Percentiles rank a stretch among this genome's conserved stretches.
These are phyloP conservation scores for Lithophane ornitopus DNA, from an alignment of 2,888 invertebrate species.

Conservation along the genomic window DNA sequence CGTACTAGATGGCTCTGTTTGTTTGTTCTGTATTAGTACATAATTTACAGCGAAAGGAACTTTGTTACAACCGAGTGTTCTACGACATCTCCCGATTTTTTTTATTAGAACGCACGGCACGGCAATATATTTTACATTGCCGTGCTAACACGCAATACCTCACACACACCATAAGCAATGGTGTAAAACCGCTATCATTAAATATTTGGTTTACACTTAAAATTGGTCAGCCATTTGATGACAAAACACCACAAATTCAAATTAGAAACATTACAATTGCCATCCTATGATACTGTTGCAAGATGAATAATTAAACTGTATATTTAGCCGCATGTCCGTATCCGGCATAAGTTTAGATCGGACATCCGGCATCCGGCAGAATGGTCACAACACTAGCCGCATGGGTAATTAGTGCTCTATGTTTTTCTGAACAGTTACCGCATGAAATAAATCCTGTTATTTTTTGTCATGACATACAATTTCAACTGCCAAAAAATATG, in stretches of 20 bases:
- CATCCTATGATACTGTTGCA: constrained; percentile 31
- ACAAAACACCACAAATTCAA: constrained; percentile 31
- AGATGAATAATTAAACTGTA: constrained; percentile 59
- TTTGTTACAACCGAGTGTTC: too few species aligned
- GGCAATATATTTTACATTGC: too few species aligned
- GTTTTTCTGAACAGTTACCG: constrained; percentile 37
- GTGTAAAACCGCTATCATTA: neutral
- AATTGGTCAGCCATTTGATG: neutral
- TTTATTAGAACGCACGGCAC: too few species aligned
- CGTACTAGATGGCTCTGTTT: too few species aligned
- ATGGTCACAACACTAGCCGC: constrained; percentile 48
- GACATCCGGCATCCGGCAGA: constrained; percentile 59
- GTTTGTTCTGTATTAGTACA: too few species aligned
- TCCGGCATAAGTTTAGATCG: constrained; percentile 62
- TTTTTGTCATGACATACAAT: neutral
- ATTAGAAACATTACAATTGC: constrained; percentile 31
- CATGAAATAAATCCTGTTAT: constrained; percentile 8
- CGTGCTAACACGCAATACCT: neutral
- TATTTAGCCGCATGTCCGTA: constrained; percentile 55
- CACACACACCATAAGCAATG: neutral
- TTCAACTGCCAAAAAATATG: neutral
- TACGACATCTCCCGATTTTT: too few species aligned
- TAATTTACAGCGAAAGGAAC: too few species aligned
- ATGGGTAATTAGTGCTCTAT: constrained; percentile 44
- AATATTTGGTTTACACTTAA: constrained; percentile 9